Base-by-base conservation (phyloP, 1,140 invertebrate genomes). In the Ericerus pela region DNA sequence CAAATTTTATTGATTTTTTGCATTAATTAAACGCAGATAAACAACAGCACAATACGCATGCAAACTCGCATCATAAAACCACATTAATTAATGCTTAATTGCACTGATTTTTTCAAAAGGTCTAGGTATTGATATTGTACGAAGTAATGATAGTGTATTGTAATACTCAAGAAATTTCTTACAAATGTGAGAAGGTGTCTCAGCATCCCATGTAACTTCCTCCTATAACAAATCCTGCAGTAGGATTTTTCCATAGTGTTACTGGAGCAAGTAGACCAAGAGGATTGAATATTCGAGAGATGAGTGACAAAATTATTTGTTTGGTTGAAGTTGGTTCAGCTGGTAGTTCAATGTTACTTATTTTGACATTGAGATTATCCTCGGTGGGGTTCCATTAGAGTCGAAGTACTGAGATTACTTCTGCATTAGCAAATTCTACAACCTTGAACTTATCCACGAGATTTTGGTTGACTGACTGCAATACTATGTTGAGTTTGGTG, bases 211-310 rank as follows among this genome's bases (percentile, higher is more conserved):
- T 2, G 5, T 47, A 10, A 60, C 8, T 22, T 60, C 30, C 16
- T 22, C 4, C 31, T 22, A 53, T 55, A 58, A 61, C 14, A 52
- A 53, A 0, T 57, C 53, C 36, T 59, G 54, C 2, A 56, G 14
- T 1, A 59, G n/a, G 0, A 29, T 30, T 12, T 59, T 59, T 1
- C 51, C 58, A 3, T 43, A 65, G 53, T 18, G 58, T 59, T 20
- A 64, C 56, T 12, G 64, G 62, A 11, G 18, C 54, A 6, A 64
- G 14, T 2, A 65, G 53, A 0, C 62, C 62, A 20, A 67, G 37
- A 0, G 63, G 65, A 55, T 66, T 63, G 31, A 60, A 66, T 11
- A 65, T 53, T 24, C 51, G 36, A 54, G 61, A 53, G 11, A 61
- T 53, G 2, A 20, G 24, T 5, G 61, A 61, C n/a, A 64, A 51